Conservation (phyloP, 2,113 vertebrate genomes). For the Alligator sinensis region DNA sequence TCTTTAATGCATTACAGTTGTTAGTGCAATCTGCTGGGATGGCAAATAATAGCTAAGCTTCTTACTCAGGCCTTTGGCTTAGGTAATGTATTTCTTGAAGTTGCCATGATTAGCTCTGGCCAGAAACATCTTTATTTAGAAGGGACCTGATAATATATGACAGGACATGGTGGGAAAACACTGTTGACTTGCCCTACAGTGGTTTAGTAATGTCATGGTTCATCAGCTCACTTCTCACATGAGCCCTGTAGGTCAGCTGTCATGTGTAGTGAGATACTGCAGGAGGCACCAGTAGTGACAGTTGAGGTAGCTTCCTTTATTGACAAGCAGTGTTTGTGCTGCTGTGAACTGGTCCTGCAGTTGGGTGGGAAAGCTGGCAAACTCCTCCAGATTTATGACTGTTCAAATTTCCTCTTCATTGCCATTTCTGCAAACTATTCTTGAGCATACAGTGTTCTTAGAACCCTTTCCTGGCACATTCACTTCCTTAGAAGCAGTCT, state of each 20-base stretch:
- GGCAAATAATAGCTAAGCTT: neutral
- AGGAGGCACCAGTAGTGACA: neutral
- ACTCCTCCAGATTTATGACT: neutral
- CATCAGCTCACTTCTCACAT: neutral
- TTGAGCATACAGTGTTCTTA: neutral
- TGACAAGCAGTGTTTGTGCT: neutral
- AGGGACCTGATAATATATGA: neutral
- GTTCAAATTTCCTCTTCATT: neutral
- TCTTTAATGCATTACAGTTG: neutral
- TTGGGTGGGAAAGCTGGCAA: neutral
- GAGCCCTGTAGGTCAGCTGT: neutral
- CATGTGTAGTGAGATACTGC: neutral
- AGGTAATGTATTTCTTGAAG: neutral
- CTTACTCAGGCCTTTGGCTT: neutral
- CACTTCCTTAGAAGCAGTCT: neutral
- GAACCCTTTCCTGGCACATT: neutral
- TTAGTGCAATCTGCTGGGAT: neutral
- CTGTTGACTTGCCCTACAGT: neutral
- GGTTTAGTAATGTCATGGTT: fast-evolving
- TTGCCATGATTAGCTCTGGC: fast-evolving
- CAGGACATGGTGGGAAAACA: neutral
- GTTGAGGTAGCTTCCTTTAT: neutral
- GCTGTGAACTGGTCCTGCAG: neutral
- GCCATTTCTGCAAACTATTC: neutral
- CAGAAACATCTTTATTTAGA: neutral